A percentile compares a stretch with the other conserved stretches of the same genome.
phyloP scores from a whole-genome alignment of 1,140 invertebrate genomes.

The Aphelenchoides fujianensis region DNA sequence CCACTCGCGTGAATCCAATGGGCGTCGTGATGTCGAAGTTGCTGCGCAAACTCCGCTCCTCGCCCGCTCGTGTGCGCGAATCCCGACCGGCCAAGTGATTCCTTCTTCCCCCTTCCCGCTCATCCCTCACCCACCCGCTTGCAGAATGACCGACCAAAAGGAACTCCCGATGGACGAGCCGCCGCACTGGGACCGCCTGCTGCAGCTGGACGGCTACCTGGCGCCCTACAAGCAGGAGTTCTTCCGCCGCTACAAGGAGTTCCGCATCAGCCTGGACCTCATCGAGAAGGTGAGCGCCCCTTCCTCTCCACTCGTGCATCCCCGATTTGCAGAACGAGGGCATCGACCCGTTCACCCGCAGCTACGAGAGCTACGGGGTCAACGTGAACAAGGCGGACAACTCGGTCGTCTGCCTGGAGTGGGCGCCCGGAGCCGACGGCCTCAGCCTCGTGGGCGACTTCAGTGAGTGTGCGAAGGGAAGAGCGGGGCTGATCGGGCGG shows the following conservation, averaged over 20 bases:
- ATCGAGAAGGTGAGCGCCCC: constrained; percentile 52
- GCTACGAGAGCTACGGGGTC: constrained; percentile 83
- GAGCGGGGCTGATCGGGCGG: background rate
- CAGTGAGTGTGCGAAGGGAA: constrained; percentile 71
- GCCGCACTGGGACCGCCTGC: constrained; percentile 47
- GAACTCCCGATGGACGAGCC: constrained; percentile 36
- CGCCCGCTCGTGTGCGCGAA: too few relatives aligned
- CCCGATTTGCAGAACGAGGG: constrained; percentile 64
- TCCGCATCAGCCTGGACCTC: constrained; percentile 36
- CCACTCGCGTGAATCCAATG: too few relatives aligned
- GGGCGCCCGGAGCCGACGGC: constrained; percentile 86
- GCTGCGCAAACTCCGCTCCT: too few relatives aligned
- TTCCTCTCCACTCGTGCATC: constrained; percentile 17
- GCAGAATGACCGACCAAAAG: background rate
- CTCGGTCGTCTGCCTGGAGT: constrained; percentile 80
- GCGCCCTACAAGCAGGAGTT: constrained; percentile 48
- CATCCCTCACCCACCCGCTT: too few relatives aligned
- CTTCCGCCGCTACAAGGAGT: constrained; percentile 53
- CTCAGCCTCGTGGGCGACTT: constrained; percentile 90
- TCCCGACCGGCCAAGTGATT: too few relatives aligned
- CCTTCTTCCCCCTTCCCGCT: too few relatives aligned
- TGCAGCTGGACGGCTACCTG: constrained; percentile 58
- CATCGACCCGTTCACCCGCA: constrained; percentile 78
- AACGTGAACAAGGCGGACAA: constrained; percentile 78
- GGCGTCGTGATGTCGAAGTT: too few relatives aligned